phyloP scores from a whole-genome alignment of 2,888 invertebrate species.

The Venusia cambrica region DNA sequence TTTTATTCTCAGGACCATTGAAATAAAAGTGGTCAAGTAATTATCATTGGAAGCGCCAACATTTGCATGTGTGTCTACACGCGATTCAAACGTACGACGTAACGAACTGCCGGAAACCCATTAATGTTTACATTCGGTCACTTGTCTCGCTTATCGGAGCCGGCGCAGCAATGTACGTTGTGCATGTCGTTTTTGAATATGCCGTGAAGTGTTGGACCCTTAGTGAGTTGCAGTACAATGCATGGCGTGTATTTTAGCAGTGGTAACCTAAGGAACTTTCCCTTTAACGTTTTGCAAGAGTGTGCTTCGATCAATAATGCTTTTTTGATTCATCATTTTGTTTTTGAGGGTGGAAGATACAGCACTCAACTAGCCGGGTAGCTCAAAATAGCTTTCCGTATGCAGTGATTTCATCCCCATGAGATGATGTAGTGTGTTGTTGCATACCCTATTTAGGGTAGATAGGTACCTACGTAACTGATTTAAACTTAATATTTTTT shows the following conservation, averaged over 20 bases:
- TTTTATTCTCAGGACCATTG: constrained; percentile 37
- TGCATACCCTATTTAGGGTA: no score
- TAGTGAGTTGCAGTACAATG: constrained; percentile 1
- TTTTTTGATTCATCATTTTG: no score
- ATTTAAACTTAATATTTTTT: no score
- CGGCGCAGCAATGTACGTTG: constrained; percentile 52
- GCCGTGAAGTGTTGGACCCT: constrained; percentile 4
- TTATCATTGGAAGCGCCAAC: constrained; percentile 48
- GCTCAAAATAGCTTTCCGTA: no score
- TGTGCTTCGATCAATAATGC: no score
- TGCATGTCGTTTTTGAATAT: constrained; percentile 32
- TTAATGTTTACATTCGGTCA: constrained; percentile 56
- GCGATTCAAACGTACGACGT: constrained; percentile 40
- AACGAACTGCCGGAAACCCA: constrained; percentile 51
- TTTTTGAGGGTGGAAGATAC: no score
- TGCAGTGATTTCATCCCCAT: no score
- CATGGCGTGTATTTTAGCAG: background rate
- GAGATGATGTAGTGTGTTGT: no score
- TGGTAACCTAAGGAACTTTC: background rate
- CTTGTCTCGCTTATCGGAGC: constrained; percentile 43
- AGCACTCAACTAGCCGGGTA: no score
- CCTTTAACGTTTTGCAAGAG: no score
- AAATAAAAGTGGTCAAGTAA: constrained; percentile 59
- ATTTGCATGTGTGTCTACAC: constrained; percentile 58
- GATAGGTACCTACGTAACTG: no score